phyloP scores from a whole-genome alignment of 35 echinoderm and acorn worm species.

The Chiridota heheva region DNA sequence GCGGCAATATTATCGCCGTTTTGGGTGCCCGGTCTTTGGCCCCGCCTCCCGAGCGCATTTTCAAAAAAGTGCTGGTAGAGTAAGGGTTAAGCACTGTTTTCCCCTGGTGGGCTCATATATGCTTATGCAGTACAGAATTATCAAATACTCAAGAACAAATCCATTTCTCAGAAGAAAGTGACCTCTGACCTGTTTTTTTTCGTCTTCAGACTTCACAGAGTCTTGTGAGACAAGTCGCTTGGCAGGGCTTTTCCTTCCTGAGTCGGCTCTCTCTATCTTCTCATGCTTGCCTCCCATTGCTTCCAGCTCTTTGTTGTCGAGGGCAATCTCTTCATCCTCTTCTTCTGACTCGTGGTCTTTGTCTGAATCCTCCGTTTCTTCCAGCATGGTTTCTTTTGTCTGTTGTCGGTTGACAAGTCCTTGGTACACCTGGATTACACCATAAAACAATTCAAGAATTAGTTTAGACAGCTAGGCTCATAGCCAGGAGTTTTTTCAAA shows the following conservation, averaged over 20 bases:
- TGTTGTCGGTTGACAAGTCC: slow-evolving; percentile 56
- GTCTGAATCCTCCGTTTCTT: background rate
- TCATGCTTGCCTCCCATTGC: background rate
- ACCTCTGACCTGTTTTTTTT: slow-evolving; percentile 1
- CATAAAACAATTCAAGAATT: no score
- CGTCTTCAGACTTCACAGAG: slow-evolving; percentile 12
- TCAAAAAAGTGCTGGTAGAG: no score
- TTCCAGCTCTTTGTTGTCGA: slow-evolving; percentile 10
- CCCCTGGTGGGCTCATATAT: no score
- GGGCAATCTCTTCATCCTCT: background rate
- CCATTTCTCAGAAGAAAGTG: no score
- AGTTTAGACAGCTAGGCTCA: no score
- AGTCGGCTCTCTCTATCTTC: slow-evolving; percentile 1
- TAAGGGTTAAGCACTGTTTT: no score
- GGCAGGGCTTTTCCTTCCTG: slow-evolving; percentile 12
- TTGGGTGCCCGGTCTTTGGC: no score
- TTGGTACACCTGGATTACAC: slow-evolving; percentile 53
- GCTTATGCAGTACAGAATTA: no score
- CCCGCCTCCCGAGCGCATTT: no score
- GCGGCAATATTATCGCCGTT: no score
- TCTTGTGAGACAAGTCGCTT: slow-evolving; percentile 23
- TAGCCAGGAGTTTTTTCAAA: no score
- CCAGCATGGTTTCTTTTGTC: slow-evolving; percentile 35
- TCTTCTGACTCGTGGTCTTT: slow-evolving; percentile 30
- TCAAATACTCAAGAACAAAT: no score